Evolutionary conservation across 1,140 invertebrate species (phyloP).

Genomic region (Gryllus bimaculatus): DNA sequence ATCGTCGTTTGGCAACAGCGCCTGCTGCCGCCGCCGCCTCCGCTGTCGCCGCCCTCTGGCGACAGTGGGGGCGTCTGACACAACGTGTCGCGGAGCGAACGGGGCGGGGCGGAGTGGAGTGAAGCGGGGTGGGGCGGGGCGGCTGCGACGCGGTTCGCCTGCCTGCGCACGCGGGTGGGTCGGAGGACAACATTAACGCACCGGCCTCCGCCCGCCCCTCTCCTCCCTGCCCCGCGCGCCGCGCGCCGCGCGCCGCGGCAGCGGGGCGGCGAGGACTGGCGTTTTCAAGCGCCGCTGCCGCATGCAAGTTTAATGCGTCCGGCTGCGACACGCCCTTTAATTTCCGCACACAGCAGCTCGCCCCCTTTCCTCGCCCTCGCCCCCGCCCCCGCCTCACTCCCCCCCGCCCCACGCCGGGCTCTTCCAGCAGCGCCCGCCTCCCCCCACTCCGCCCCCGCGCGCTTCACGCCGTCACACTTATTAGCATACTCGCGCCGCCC

Average conservation of each 20-base stretch:
- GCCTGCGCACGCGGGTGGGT: too few species aligned
- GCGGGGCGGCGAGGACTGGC: background rate
- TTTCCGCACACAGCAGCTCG: background rate
- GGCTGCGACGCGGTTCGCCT: too few species aligned
- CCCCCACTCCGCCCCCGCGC: too few species aligned
- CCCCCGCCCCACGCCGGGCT: too few species aligned
- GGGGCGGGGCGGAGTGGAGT: background rate
- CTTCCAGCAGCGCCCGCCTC: too few species aligned
- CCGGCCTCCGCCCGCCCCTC: too few species aligned
- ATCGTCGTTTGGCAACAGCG: background rate
- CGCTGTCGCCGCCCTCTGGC: background rate
- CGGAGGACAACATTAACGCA: too few species aligned
- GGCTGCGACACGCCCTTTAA: conserved; percentile 2
- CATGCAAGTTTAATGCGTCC: background rate
- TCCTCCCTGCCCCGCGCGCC: too few species aligned
- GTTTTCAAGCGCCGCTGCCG: background rate
- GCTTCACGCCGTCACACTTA: background rate
- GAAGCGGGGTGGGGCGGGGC: background rate
- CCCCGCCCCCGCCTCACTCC: background rate
- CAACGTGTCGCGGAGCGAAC: background rate
- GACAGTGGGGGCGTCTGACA: background rate
- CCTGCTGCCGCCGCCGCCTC: background rate
- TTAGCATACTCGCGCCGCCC: background rate
- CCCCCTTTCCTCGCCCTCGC: background rate
- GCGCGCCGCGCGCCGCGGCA: too few species aligned